Conservation (phyloP, 2,888 invertebrate species). For the Epinotia demarniana region DNA sequence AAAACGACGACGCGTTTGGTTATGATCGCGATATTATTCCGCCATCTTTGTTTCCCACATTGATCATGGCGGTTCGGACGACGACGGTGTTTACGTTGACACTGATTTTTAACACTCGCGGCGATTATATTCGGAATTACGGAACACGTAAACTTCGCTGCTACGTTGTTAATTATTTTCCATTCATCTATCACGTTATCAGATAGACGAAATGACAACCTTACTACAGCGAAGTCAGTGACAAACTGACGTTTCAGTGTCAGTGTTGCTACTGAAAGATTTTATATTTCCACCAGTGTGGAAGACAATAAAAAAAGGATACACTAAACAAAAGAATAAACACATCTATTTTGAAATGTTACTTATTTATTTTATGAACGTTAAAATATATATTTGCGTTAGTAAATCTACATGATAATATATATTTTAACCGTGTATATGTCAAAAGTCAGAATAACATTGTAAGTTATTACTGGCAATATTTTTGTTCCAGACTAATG, state of each 20-base stretch:
- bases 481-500: background rate
- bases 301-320: background rate
- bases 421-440: background rate
- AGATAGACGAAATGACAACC: conserved; percentile 82
- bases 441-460: background rate
- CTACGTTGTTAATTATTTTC: conserved; percentile 77
- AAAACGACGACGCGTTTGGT: conserved; percentile 73
- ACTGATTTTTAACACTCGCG: conserved; percentile 61
- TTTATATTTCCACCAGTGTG: background rate
- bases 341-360: background rate
- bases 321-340: background rate
- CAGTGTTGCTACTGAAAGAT: conserved; percentile 33
- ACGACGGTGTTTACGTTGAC: conserved; percentile 59
- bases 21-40: conserved; percentile 84
- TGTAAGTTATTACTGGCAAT: background rate
- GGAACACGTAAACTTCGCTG: conserved; percentile 66
- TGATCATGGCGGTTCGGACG: conserved; percentile 81
- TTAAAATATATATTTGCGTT: too few species aligned
- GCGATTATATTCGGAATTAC: conserved; percentile 58
- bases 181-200: conserved; percentile 79
- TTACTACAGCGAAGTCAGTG: conserved; percentile 81
- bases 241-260: conserved; percentile 74
- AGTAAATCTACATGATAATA: too few species aligned
- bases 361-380: too few species aligned
- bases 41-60: conserved; percentile 85